Base-by-base conservation (phyloP, 1,140 invertebrate genomes). In the Musca vetustissima region DNA sequence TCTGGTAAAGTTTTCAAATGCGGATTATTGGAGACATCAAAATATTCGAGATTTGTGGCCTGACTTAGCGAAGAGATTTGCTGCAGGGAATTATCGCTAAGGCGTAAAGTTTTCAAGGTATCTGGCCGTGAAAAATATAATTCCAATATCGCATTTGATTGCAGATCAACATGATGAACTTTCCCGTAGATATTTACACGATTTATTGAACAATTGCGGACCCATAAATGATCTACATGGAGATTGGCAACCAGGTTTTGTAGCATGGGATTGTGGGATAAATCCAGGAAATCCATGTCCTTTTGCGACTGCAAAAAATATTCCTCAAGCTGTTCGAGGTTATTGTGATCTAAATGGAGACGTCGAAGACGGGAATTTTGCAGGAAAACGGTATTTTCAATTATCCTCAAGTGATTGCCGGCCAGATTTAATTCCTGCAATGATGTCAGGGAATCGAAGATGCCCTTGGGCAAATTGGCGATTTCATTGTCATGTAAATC, bases 1-100 rank as follows among this genome's bases (percentile, higher is more conserved):
- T 65, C 36, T 13, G 79, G 79, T 36, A 80, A 64, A 4, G 70
- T 72, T n/a, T 14, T 36, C 36, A 80, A 19, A 0, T 43, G 1
- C 0, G 79, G 79, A 73, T 81, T 81, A 55, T 81, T 72, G 13
- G 74, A 69, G n/a, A 81, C 67, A 47, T 81, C 72, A 11, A 81
- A 64, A 53, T 71, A 53, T 1, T 70, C 65, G 22, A 81, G 14
- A 8, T 70, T 72, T 0, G 71, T 70, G 11, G 80, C 72, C 13
- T 61, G 72, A 14, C 76, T 70, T 47, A 81, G 43, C 4, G 79
- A 74, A 13, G 78, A 76, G 24, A 81, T 66, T 68, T 80, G 78
- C 7, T 53, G n/a, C 28, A 81, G 49, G 6, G 75, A 74, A 65
- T 81, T 81, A 67, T 79, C 78, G 49, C 75, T 73, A 57, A 81